Base-by-base conservation (phyloP, 2,888 invertebrate species). In the Hyposoter didymator region DNA sequence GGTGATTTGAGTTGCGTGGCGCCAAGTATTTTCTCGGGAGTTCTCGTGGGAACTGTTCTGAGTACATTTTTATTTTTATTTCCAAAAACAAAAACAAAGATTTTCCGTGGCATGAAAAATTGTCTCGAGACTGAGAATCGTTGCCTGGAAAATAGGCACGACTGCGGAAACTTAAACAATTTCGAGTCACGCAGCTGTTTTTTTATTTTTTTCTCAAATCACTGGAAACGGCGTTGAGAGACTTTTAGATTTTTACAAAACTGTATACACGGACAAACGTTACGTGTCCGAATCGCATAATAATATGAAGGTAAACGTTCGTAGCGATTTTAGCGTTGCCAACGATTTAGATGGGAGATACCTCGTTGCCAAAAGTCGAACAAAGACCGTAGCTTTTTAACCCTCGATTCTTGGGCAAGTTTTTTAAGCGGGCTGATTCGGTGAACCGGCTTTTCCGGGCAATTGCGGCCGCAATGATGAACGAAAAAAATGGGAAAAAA, bases 341-440 rank as follows among this genome's bases (percentile, higher is more conserved):
- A 47, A 47, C 45, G 4, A 69, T 28, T 22, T 10, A 43, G 45
- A 3, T 1, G 19, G 19, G 6, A 35, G 17, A 66, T 39, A 10
- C 6, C 10, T n/a, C 8, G n/a, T 19, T n/a, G 66, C n/a, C n/a
- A 66, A 10, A n/a, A n/a, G n/a, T 43, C 28, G 28, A 47, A 69
- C 28, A 79, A 75, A 80, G 80, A 76, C 79, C 55, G 64, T 84
- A 84, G 84, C 43, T 79, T 79, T 79, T 52, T 70, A 69, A 67
- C n/a, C 14, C 28, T 28, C 49, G 69, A 75, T 78, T 10, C 39
- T 5, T 35, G 35, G 6, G 35, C 1, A 28, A 1, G 35, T 1
- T 35, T 35, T 35, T 5, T 6, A 35, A 6, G 35, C 35, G 35
- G 3, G 3, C 39, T 8, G 10, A 8, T 39, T 39, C 39, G 8